Percentiles rank a stretch among this genome's conserved stretches.
These are phyloP conservation scores for Schlechtendalia chinensis DNA, from an alignment of 1,140 invertebrate genomes.

Conservation along the genomic window DNA sequence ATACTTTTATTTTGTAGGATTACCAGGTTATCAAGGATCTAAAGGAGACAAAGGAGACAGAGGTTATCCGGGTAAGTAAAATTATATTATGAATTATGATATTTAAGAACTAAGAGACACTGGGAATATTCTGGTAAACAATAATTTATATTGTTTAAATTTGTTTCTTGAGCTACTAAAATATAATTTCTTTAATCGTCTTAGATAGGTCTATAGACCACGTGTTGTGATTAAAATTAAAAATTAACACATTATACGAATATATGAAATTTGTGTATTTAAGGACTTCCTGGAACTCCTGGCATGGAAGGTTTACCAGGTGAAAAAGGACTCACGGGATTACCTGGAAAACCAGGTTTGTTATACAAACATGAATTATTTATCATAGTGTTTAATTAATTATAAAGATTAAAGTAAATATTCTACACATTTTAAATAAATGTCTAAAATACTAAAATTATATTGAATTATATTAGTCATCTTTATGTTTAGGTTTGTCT, in stretches of 20 bases:
- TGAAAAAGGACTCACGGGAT: conserved; percentile 60
- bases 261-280: not conserved
- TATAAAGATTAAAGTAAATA: not conserved
- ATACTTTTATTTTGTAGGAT: conserved; percentile 56
- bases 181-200: not conserved
- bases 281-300: conserved; percentile 55
- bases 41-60: conserved; percentile 57
- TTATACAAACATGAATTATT: not conserved
- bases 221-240: no score
- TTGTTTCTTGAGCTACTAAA: not conserved
- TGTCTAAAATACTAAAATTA: not conserved
- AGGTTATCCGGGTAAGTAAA: conserved; percentile 60
- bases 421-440: not conserved
- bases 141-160: not conserved
- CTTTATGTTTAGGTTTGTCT: conserved; percentile 58
- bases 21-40: conserved; percentile 55
- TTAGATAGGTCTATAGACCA: not conserved
- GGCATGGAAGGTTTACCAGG: conserved; percentile 66
- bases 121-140: no score
- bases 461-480: not conserved
- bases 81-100: not conserved
- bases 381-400: no score
- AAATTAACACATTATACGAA: not conserved
- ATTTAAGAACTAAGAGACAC: not conserved
- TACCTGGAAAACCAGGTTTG: conserved; percentile 61